phyloP scores from a whole-genome alignment of 30 jellyfish, hydroid and myxozoan species.

The Calvadosia cruxmelitensis region DNA sequence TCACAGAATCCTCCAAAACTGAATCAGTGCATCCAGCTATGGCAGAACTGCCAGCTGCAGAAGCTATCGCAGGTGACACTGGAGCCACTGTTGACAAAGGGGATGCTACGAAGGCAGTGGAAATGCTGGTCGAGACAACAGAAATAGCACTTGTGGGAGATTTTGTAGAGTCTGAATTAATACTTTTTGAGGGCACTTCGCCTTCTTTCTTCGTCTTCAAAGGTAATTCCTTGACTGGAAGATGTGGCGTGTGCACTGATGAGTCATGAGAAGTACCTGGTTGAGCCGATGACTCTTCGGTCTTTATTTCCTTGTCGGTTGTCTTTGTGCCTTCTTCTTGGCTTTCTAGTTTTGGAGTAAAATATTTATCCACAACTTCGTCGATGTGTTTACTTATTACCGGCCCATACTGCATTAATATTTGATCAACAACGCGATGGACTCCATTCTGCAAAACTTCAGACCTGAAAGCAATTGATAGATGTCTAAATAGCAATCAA shows the following conservation, averaged over 20 bases:
- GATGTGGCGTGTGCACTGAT: too few relatives aligned
- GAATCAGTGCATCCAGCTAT: conserved; percentile 6
- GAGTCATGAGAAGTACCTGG: too few relatives aligned
- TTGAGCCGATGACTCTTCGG: too few relatives aligned
- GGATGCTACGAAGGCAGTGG: too few relatives aligned
- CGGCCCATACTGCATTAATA: conserved; percentile 41
- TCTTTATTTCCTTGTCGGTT: background rate
- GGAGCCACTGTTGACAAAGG: background rate
- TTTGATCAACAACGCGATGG: conserved; percentile 71
- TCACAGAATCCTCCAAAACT: conserved; percentile 8
- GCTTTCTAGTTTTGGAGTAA: conserved; percentile 32
- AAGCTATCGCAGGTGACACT: background rate
- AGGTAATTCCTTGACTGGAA: too few relatives aligned
- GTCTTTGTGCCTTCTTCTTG: background rate
- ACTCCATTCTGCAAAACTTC: conserved; percentile 76
- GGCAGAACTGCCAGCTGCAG: background rate
- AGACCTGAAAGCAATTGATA: conserved; percentile 49
- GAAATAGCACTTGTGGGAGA: too few relatives aligned
- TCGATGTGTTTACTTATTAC: conserved; percentile 51
- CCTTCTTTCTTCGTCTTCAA: too few relatives aligned
- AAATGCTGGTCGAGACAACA: too few relatives aligned
- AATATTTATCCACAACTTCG: conserved; percentile 58
- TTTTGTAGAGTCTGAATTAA: too few relatives aligned
- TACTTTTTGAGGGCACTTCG: too few relatives aligned
- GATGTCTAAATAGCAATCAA: too few relatives aligned